Conservation (phyloP, 1,140 invertebrate species). For the Drosophila pruinosa region DNA sequence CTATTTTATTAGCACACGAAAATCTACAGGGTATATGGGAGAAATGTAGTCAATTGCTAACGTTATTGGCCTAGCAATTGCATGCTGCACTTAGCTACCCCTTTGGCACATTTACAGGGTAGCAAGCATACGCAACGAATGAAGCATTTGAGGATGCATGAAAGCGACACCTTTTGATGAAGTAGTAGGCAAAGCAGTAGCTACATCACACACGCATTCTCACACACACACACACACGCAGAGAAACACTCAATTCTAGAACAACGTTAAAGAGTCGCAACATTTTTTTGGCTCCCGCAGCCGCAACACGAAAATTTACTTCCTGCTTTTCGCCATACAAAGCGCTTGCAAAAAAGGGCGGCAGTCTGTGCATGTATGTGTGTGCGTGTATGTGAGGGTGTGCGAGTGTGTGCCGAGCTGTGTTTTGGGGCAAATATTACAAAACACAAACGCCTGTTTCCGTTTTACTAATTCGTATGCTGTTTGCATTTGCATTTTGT, state of each 20-base stretch:
- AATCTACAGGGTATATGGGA: neutral
- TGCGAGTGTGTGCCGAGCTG: conserved; percentile 12
- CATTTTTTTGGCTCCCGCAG: conserved; percentile 23
- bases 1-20: no score
- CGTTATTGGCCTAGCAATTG: neutral
- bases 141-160: conserved; percentile 3
- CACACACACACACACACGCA: neutral
- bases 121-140: no score
- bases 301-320: conserved; percentile 55
- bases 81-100: neutral
- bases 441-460: conserved; percentile 80
- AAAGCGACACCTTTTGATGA: conserved; percentile 16
- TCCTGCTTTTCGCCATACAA: conserved; percentile 49
- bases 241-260: neutral
- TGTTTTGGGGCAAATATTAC: conserved; percentile 77
- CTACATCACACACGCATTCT: conserved; percentile 1
- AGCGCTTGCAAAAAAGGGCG: conserved; percentile 11
- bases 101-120: neutral
- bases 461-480: conserved; percentile 81
- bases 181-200: conserved; percentile 22
- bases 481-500: conserved; percentile 80
- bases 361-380: neutral
- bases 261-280: neutral
- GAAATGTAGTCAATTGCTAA: no score
- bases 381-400: conserved; percentile 14